These are phyloP conservation scores for Hippasteria phrygiana DNA, from an alignment of 53 echinoderm and acorn worm species.

Conservation along the genomic window DNA sequence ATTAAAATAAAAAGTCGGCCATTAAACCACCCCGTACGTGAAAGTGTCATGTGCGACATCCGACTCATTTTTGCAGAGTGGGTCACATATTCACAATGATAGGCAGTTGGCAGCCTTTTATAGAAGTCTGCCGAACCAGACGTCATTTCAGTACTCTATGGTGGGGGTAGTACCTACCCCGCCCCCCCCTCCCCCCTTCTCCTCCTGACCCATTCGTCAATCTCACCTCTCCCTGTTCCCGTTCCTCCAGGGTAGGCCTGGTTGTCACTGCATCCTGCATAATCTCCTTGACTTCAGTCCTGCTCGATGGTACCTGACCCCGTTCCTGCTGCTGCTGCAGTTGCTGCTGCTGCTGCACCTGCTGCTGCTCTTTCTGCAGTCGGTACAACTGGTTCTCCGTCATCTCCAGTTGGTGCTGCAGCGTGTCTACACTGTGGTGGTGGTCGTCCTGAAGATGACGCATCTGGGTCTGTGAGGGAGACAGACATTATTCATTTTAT, in stretches of 20 bases:
- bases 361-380: conserved; percentile 84
- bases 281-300: conserved; percentile 67
- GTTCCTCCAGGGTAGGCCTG: conserved; percentile 77
- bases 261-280: conserved; percentile 43
- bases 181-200: conserved; percentile 64
- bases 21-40: too few species aligned
- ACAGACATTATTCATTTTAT: too few species aligned
- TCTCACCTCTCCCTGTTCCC: conserved; percentile 93
- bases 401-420: conserved; percentile 92
- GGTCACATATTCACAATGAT: too few species aligned
- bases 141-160: too few species aligned
- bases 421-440: conserved; percentile 72
- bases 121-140: too few species aligned
- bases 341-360: conserved; percentile 21
- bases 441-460: conserved; percentile 88
- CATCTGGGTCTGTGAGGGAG: conserved; percentile 74
- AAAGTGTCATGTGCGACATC: too few species aligned
- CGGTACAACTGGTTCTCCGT: conserved; percentile 93
- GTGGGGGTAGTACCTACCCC: too few species aligned
- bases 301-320: background rate
- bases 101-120: too few species aligned
- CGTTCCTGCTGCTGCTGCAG: background rate
- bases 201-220: conserved; percentile 69
- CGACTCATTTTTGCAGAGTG: too few species aligned
- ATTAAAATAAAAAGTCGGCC: too few species aligned